Conservation (phyloP, 1,140 invertebrate species). For the Bathynomus jamesi region DNA sequence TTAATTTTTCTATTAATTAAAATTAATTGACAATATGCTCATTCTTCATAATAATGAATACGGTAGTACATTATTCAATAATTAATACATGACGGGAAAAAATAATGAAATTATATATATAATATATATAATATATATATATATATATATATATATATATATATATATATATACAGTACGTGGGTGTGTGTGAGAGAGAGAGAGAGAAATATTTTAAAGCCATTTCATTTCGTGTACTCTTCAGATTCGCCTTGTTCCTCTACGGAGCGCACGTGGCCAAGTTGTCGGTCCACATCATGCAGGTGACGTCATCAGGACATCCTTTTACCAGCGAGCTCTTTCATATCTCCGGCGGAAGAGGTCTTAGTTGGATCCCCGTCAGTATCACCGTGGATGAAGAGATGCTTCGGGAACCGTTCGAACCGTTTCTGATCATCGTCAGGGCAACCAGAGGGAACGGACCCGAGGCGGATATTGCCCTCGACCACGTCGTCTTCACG, state of each 20-base stretch:
- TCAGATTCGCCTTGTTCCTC: conserved; percentile 28
- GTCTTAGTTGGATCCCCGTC: conserved; percentile 26
- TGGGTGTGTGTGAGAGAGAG: too few species aligned
- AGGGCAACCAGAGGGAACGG: conserved; percentile 19
- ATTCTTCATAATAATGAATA: too few species aligned
- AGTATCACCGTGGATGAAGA: conserved; percentile 9
- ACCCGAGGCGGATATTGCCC: conserved; percentile 27
- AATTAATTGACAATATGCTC: too few species aligned
- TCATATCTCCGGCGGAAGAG: conserved; percentile 18
- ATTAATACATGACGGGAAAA: too few species aligned
- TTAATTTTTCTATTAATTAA: too few species aligned
- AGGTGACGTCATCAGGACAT: neutral
- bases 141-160: too few species aligned
- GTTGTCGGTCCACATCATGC: conserved; percentile 18
- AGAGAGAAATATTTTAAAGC: too few species aligned
- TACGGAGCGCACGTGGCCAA: conserved; percentile 22
- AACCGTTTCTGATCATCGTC: conserved; percentile 20
- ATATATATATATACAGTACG: too few species aligned
- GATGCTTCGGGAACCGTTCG: conserved; percentile 12
- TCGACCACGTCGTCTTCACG: conserved; percentile 22
- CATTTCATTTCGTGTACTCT: too few species aligned
- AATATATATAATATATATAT: too few species aligned
- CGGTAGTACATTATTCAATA: too few species aligned
- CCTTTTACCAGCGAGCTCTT: conserved; percentile 12
- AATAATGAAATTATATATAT: too few species aligned